Percentiles rank a stretch among this genome's conserved stretches.
These are phyloP conservation scores for Archips crataeganus DNA, from an alignment of 2,888 invertebrate species.

Conservation along the genomic window DNA sequence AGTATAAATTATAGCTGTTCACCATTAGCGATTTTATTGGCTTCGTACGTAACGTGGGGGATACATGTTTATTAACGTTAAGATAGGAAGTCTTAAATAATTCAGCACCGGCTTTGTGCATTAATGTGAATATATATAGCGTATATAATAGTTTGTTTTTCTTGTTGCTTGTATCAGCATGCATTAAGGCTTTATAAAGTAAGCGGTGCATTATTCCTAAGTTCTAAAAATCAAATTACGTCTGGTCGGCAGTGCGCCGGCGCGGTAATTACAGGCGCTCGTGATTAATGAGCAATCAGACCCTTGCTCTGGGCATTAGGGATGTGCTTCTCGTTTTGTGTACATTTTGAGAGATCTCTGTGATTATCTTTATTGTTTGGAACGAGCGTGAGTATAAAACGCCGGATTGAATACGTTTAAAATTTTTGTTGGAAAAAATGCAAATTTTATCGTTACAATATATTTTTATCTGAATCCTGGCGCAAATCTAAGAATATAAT, in stretches of 20 bases:
- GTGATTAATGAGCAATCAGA: conserved; percentile 83
- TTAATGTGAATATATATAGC: neutral
- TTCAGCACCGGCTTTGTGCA: neutral
- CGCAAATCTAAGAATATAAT: no score
- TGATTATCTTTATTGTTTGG: conserved; percentile 49
- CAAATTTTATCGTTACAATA: neutral
- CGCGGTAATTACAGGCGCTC: conserved; percentile 76
- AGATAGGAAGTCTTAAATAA: conserved; percentile 22
- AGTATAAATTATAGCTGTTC: conserved; percentile 45
- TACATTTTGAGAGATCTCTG: conserved; percentile 52
- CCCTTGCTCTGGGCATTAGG: conserved; percentile 63
- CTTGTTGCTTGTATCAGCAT: neutral
- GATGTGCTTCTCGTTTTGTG: conserved; percentile 56
- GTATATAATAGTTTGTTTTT: conserved; percentile 1
- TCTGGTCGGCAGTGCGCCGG: conserved; percentile 60
- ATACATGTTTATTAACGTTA: conserved; percentile 29
- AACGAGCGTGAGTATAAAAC: conserved; percentile 25
- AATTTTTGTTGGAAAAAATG: conserved; percentile 12
- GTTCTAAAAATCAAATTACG: conserved; percentile 76
- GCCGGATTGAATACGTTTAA: conserved; percentile 13
- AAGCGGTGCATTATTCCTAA: conserved; percentile 66
- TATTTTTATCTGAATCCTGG: no score
- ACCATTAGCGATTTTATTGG: conserved; percentile 46
- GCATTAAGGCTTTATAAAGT: conserved; percentile 12
- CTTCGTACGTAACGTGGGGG: conserved; percentile 35